Percentiles rank a stretch among this genome's conserved stretches.
Conservation (phyloP, 2,797 vertebrate genomes). For the Vultur gryphus region DNA sequence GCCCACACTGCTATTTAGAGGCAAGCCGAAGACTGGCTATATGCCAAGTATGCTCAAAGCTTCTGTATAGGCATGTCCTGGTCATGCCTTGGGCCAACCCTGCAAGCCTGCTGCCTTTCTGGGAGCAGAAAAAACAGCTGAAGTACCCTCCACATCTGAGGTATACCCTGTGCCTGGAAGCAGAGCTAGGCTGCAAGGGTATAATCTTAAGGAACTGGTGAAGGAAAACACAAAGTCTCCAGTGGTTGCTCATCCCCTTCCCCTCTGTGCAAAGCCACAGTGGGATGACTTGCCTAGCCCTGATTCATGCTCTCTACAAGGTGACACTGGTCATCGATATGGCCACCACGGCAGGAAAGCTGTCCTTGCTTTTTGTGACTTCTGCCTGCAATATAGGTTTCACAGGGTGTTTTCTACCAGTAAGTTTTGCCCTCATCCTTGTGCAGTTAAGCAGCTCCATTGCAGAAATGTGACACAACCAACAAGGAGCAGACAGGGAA, state of each 20-base stretch:
- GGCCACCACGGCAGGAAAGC: neutral
- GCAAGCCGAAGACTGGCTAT: neutral
- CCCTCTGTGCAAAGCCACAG: neutral
- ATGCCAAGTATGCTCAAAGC: neutral
- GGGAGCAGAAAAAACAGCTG: neutral
- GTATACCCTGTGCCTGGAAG: neutral
- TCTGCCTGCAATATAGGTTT: neutral
- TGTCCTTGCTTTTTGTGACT: neutral
- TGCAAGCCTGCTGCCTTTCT: neutral
- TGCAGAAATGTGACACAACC: neutral
- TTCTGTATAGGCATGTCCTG: neutral
- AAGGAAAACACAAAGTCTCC: neutral
- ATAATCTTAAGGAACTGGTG: neutral
- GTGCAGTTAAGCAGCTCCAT: neutral
- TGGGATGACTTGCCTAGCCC: neutral
- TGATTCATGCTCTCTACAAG: neutral
- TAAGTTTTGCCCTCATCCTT: neutral
- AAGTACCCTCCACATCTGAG: neutral
- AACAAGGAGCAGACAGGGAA: neutral
- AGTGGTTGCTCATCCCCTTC: neutral
- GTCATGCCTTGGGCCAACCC: neutral
- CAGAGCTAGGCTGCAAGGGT: neutral
- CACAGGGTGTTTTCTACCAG: neutral
- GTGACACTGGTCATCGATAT: neutral
- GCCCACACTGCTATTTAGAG: neutral